phyloP scores from a whole-genome alignment of 2,797 vertebrate genomes.

The Eulemur mongoz region DNA sequence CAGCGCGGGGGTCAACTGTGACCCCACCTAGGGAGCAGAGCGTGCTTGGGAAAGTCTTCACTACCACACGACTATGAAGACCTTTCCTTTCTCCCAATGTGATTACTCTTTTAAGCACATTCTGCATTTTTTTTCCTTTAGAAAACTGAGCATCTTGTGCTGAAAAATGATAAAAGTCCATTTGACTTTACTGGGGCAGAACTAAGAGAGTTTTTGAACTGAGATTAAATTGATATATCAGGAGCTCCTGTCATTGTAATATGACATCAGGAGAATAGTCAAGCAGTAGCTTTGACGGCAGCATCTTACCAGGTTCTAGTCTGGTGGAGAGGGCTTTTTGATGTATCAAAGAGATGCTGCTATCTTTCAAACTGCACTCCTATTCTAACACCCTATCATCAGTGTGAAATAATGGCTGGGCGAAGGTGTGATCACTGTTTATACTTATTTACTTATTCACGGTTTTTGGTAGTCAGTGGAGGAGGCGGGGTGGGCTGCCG shows the following conservation, averaged over 20 bases:
- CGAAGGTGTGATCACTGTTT: conserved; percentile 44
- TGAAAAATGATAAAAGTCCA: conserved; percentile 78
- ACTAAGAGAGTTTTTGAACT: conserved; percentile 73
- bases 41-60: conserved; percentile 48
- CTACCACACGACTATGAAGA: conserved; percentile 22
- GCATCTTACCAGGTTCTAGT: conserved; percentile 74
- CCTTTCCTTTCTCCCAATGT: conserved; percentile 53
- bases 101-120: conserved; percentile 65
- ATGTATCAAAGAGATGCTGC: conserved; percentile 77
- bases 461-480: conserved; percentile 58
- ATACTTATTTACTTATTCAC: neutral
- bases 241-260: conserved; percentile 76
- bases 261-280: conserved; percentile 78
- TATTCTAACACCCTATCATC: conserved; percentile 74
- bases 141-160: conserved; percentile 71
- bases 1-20: accelerated
- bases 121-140: conserved; percentile 63
- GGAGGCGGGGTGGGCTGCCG: conserved; percentile 34
- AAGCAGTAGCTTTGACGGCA: conserved; percentile 73
- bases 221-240: conserved; percentile 76
- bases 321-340: conserved; percentile 78
- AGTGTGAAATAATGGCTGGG: conserved; percentile 74
- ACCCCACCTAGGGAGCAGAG: neutral
- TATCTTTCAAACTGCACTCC: conserved; percentile 74
- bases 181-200: conserved; percentile 75